These are phyloP conservation scores for Sitta europaea DNA, from an alignment of 2,113 vertebrate species.

Conservation along the genomic window DNA sequence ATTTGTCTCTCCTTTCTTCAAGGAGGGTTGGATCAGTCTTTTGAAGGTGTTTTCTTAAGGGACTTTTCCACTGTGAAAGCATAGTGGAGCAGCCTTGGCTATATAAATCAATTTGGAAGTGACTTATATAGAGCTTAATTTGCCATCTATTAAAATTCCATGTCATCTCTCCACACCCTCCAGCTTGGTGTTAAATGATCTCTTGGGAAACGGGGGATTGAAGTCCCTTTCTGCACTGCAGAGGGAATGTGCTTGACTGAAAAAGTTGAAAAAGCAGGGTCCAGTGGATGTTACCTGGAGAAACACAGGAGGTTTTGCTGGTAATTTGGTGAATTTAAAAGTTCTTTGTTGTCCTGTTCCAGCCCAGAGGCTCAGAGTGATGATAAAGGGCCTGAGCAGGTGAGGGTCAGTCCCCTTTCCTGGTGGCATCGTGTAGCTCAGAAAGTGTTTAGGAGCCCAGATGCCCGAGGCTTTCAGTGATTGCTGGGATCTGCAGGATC, in stretches of 20 bases:
- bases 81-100: not conserved
- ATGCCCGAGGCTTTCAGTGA: not conserved
- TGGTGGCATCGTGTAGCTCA: not conserved
- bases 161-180: not conserved
- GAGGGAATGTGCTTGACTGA: not conserved
- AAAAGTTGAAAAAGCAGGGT: not conserved
- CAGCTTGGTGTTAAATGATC: constrained; percentile 6
- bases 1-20: not conserved
- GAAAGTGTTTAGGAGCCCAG: not conserved
- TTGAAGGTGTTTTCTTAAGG: constrained; percentile 17
- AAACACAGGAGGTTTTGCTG: not conserved
- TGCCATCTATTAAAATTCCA: constrained; percentile 37
- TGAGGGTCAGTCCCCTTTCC: not conserved
- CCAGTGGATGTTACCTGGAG: not conserved
- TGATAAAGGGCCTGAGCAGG: not conserved
- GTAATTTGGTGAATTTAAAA: not conserved
- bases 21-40: not conserved
- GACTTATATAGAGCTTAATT: not conserved
- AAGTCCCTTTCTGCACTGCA: not conserved
- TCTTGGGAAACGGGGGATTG: not conserved
- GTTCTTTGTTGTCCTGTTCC: not conserved
- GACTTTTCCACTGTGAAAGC: not conserved
- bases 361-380: not conserved
- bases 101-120: not conserved
- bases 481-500: not conserved